Conservation (phyloP, 2,797 vertebrate genomes). For the Melopsittacus undulatus region DNA sequence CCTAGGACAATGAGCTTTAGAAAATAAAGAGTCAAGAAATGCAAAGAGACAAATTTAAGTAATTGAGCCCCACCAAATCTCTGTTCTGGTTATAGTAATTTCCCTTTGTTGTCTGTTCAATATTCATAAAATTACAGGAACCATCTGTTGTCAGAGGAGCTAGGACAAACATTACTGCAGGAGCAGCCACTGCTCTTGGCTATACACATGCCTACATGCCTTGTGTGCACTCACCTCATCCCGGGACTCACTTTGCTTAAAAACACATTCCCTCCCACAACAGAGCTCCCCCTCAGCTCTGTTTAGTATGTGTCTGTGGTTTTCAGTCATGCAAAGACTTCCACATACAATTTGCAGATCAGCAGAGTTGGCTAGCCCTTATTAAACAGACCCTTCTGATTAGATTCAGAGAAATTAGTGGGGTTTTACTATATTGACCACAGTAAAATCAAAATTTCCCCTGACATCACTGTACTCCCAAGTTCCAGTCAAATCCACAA, state of each 20-base stretch:
- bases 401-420: not conserved
- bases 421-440: not conserved
- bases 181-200: not conserved
- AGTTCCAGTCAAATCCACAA: not conserved
- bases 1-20: not conserved
- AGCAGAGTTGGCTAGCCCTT: not conserved
- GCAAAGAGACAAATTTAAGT: not conserved
- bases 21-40: not conserved
- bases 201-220: fast-evolving
- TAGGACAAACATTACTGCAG: not conserved
- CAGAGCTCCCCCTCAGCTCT: not conserved
- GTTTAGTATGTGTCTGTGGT: not conserved
- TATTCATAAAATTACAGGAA: not conserved
- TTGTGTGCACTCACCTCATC: not conserved
- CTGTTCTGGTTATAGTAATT: not conserved
- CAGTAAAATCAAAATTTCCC: not conserved
- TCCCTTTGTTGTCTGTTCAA: not conserved
- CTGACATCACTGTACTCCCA: not conserved
- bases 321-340: not conserved
- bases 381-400: not conserved
- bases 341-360: not conserved
- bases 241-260: not conserved
- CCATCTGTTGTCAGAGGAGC: not conserved
- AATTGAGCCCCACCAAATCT: not conserved
- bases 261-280: not conserved